Evolutionary conservation across 2,113 vertebrate species (phyloP), one percentile per base, ranked within the genome.

Genomic region (Tachysurus fulvidraco): DNA sequence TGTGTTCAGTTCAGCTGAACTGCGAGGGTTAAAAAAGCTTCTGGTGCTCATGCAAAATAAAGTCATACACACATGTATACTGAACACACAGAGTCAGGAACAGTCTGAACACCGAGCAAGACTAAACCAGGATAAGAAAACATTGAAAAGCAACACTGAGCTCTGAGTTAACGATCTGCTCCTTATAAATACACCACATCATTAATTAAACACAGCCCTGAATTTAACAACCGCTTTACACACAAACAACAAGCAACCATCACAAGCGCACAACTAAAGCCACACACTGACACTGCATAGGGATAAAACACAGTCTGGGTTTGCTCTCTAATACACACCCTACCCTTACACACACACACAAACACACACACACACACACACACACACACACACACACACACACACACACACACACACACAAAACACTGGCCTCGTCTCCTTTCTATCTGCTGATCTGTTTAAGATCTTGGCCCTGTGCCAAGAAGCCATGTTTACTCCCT

Each of bases 281-380:
- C 94, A 96, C 96, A 94, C 94, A 86, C 96, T 94, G 96, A 97
- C 96, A 96, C 96, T 96, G 97, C 96, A 96, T 95, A 97, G 97
- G 96, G 23, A 96, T 95, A 90, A 95, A 96, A 96, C 95, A 95
- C 95, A 96, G 96, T 96, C 95, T 96, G 95, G 95, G 95, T 74
- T 62, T 69, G 13, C 73, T 30, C 55, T 64, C 54, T 23, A 13
- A 55, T 87, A 86, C 86, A 88, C 91, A 55, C 54, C 19, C 73
- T 21, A 36, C 36, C 36, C 36, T 36, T 36, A 25, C 60, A 25
- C 60, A 3, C 21, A 4, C 60, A 62, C 21, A 25, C 21, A 69
- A 28, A 69, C 28, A 30, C 65, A 67, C 64, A 30, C 65, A 16
- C 28, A 30, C n/a, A 30, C 28, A 28, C 64, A 30, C 64, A 14